Conservation (phyloP, 1,140 invertebrate genomes). For the Cheumatopsyche charites region DNA sequence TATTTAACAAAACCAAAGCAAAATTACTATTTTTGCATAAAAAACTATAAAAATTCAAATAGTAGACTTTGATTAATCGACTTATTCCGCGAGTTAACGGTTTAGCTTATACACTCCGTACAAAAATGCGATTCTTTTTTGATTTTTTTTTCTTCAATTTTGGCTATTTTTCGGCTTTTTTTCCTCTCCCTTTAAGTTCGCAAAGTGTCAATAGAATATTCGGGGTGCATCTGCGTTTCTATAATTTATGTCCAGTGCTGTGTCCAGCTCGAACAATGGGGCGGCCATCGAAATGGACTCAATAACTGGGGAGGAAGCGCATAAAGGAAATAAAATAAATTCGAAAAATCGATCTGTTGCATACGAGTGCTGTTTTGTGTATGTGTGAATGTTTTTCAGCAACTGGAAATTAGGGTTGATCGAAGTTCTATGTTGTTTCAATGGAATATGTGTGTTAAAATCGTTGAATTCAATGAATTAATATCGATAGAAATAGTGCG, state of each 20-base stretch:
- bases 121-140: slow-evolving; percentile 9
- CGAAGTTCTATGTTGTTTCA: no score
- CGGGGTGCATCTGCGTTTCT: slow-evolving; percentile 22
- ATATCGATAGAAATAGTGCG: no score
- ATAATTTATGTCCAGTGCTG: slow-evolving; percentile 46
- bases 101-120: neutral
- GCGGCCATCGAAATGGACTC: slow-evolving; percentile 27
- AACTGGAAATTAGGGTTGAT: no score
- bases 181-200: neutral
- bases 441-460: no score
- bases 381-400: no score
- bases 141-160: slow-evolving; percentile 20
- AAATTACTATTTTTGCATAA: no score
- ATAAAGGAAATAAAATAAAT: slow-evolving; percentile 40
- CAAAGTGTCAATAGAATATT: slow-evolving; percentile 25
- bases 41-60: slow-evolving; percentile 1
- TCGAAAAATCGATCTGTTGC: slow-evolving; percentile 28
- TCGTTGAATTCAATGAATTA: no score
- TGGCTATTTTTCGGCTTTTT: neutral
- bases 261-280: slow-evolving; percentile 40
- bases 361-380: no score
- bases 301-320: slow-evolving; percentile 38
- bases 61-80: neutral
- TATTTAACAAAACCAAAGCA: neutral
- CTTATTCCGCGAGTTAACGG: neutral